Percentiles rank a stretch among this genome's conserved stretches.
phyloP scores from a whole-genome alignment of 2,888 invertebrate genomes.

The Phortica magna region DNA sequence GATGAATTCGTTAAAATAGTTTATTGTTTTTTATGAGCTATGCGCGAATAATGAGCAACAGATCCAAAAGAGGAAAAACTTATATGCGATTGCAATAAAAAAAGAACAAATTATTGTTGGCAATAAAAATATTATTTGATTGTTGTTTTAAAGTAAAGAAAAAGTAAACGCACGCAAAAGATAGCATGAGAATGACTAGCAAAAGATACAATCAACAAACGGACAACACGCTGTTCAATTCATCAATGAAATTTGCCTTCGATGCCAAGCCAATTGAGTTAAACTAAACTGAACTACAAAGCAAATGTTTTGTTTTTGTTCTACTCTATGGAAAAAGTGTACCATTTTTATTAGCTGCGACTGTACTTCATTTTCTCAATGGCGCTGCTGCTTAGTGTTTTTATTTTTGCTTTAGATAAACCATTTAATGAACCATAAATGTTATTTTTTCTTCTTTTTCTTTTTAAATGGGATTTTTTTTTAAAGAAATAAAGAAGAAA shows the following conservation, averaged over 20 bases:
- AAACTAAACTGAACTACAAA: slow-evolving; percentile 18
- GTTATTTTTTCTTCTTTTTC: background rate
- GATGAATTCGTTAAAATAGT: slow-evolving; percentile 16
- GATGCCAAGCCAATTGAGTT: background rate
- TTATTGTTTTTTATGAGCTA: slow-evolving; percentile 22
- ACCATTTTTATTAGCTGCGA: background rate
- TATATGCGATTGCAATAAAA: slow-evolving; percentile 21
- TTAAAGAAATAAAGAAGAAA: slow-evolving; percentile 21
- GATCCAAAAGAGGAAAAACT: background rate
- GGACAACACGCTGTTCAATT: slow-evolving; percentile 28
- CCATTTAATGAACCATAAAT: slow-evolving; percentile 30
- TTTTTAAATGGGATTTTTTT: slow-evolving; percentile 35
- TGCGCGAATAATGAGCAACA: background rate
- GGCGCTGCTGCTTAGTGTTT: background rate
- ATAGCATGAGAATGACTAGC: background rate
- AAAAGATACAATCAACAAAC: slow-evolving; percentile 41
- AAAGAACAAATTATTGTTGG: slow-evolving; percentile 58
- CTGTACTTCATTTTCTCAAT: background rate
- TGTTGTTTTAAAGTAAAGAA: slow-evolving; percentile 49
- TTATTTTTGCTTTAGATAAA: background rate
- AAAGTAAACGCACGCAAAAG: background rate
- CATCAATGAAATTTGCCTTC: background rate
- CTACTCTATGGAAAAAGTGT: slow-evolving; percentile 34
- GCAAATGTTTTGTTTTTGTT: slow-evolving; percentile 5
- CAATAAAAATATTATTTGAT: slow-evolving; percentile 66